Evolutionary conservation across 2,113 vertebrate genomes (phyloP), one percentile per base, ranked within the genome.

Genomic region (Microtus pennsylvanicus): DNA sequence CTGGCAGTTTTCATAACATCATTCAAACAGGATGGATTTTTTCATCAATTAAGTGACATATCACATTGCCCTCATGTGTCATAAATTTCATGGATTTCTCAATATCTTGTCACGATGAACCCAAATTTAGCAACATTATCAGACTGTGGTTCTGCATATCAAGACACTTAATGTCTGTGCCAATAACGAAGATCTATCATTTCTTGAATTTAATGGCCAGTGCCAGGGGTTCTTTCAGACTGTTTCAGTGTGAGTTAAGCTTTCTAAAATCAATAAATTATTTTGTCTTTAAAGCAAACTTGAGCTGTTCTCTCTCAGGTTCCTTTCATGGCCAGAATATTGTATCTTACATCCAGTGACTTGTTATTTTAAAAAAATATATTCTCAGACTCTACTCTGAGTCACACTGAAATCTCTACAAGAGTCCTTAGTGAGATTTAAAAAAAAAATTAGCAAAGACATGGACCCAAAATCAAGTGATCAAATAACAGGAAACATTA

Each of bases 81-180:
- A 93, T 88, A 97, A 93, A 98, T 96, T 96, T 97, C 78, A 65
- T 88, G 33, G 69, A 94, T 97, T 97, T 97, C 91, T 98, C 94
- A 98, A 89, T 97, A 93, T 87, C 86, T 96, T 97, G 61, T 96
- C 90, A 87, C 45, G 55, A 96, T 94, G 77, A 98, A 97, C 90
- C 74, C 85, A 98, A 98, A 98, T 96, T 98, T 96, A 97, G 81
- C 93, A 97, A 96, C 87, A 97, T 72, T 91, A 97, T 96, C 97
- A 96, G 95, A 74, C 33, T 93, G 12, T 77, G 50, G 80, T 88
- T 97, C 69, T 83, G 97, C 92, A 92, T 94, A 96, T 96, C 94
- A 97, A 98, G 85, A 50, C 97, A 95, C 87, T 98, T 97, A 98
- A 98, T 52, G 35, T 95, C 89, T 93, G 35, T 98, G 93, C 65